A percentile compares a stretch with the other conserved stretches of the same genome.
Conservation (phyloP, 2,888 invertebrate species). For the Torymus texanus region DNA sequence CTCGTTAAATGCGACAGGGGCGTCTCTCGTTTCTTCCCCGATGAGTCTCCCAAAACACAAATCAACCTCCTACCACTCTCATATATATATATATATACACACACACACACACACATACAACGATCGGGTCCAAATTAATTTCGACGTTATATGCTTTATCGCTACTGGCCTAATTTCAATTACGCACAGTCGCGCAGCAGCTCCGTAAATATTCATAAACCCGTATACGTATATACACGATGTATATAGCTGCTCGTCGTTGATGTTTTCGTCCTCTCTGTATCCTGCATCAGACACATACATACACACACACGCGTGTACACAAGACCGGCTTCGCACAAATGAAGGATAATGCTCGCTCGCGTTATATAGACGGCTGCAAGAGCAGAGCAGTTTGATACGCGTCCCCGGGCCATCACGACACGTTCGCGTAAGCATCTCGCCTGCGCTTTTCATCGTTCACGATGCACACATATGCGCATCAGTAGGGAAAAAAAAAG, state of each 20-base stretch:
- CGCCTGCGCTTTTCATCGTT: neutral
- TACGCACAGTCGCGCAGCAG: slow-evolving; percentile 10
- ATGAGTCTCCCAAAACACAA: neutral
- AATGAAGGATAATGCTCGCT: slow-evolving; percentile 28
- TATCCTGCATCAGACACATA: too few relatives aligned
- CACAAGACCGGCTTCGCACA: neutral
- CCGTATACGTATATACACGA: neutral
- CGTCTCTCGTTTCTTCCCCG: neutral
- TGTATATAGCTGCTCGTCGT: neutral
- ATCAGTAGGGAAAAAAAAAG: too few relatives aligned
- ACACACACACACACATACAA: slow-evolving; percentile 21
- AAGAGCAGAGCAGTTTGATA: slow-evolving; percentile 5
- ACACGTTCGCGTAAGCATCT: neutral
- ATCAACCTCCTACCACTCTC: too few relatives aligned
- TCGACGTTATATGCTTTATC: slow-evolving; percentile 50
- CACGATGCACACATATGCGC: too few relatives aligned
- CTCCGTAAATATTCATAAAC: slow-evolving; percentile 52
- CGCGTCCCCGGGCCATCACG: slow-evolving; percentile 50
- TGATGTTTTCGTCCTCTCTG: neutral
- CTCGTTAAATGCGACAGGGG: neutral
- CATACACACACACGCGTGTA: too few relatives aligned
- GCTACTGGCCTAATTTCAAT: slow-evolving; percentile 56
- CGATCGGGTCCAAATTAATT: slow-evolving; percentile 47
- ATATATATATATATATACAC: neutral
- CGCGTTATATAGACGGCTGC: neutral